phyloP scores from a whole-genome alignment of 2,113 vertebrate species.

The Poecilia latipinna region DNA sequence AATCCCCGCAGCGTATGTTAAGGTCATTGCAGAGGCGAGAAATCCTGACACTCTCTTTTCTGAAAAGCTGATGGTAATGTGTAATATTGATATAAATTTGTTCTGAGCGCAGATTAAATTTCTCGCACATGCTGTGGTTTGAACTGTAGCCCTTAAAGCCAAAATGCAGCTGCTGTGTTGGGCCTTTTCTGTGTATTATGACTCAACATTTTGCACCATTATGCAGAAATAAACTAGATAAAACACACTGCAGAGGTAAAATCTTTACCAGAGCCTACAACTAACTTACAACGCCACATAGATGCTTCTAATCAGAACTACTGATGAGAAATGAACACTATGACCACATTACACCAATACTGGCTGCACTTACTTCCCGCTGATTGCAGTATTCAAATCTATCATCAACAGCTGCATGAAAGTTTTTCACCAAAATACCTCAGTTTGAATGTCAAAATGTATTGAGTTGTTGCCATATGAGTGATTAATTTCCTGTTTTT shows the following conservation, averaged over 20 bases:
- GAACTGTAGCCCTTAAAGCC: background rate
- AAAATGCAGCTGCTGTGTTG: background rate
- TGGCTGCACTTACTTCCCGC: too few relatives aligned
- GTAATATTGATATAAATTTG: background rate
- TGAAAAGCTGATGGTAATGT: background rate
- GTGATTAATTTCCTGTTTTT: too few relatives aligned
- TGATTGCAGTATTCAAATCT: too few relatives aligned
- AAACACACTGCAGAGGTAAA: background rate
- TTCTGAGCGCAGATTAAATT: background rate
- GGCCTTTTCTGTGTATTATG: background rate
- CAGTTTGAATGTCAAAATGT: too few relatives aligned
- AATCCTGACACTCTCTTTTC: background rate
- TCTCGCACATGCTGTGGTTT: background rate
- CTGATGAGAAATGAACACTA: too few relatives aligned
- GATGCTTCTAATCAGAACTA: too few relatives aligned
- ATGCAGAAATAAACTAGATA: background rate
- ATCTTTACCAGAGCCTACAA: background rate
- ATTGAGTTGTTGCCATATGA: too few relatives aligned
- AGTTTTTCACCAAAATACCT: too few relatives aligned
- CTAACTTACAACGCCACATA: background rate
- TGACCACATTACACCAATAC: too few relatives aligned
- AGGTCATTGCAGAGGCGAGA: background rate
- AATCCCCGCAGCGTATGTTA: accelerated
- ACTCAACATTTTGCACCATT: background rate
- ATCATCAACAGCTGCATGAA: too few relatives aligned